These are phyloP conservation scores for Tipula lateralis DNA, from an alignment of 2,888 invertebrate genomes.

Conservation along the genomic window DNA sequence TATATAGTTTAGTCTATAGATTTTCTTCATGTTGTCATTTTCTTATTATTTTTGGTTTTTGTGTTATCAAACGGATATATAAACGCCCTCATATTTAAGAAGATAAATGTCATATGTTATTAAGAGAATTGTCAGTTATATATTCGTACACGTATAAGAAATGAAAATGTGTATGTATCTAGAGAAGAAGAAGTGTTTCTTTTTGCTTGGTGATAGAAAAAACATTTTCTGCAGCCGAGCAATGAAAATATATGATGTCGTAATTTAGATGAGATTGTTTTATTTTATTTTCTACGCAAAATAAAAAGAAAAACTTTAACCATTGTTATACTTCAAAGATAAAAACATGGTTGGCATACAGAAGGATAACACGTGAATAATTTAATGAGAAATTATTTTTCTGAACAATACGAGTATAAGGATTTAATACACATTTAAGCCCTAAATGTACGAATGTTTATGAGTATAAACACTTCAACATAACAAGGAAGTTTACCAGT, in stretches of 20 bases:
- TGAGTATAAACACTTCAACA: not conserved
- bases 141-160: not conserved
- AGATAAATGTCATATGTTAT: not conserved
- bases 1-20: not conserved
- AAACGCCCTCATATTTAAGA: not conserved
- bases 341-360: not conserved
- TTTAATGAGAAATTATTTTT: not conserved
- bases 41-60: not conserved
- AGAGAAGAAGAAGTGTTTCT: not conserved
- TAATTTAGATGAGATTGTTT: not conserved
- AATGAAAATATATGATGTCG: not conserved
- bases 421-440: not conserved
- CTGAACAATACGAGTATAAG: not conserved
- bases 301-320: not conserved
- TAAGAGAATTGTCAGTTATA: not conserved
- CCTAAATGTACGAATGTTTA: not conserved
- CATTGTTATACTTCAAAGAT: not conserved
- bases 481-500: no score
- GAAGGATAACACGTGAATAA: not conserved
- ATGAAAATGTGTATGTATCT: not conserved
- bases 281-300: not conserved
- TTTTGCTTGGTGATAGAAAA: not conserved
- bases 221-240: not conserved
- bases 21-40: not conserved
- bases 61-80: not conserved